Conservation (phyloP, 2,113 vertebrate genomes). For the Poecilia latipinna region DNA sequence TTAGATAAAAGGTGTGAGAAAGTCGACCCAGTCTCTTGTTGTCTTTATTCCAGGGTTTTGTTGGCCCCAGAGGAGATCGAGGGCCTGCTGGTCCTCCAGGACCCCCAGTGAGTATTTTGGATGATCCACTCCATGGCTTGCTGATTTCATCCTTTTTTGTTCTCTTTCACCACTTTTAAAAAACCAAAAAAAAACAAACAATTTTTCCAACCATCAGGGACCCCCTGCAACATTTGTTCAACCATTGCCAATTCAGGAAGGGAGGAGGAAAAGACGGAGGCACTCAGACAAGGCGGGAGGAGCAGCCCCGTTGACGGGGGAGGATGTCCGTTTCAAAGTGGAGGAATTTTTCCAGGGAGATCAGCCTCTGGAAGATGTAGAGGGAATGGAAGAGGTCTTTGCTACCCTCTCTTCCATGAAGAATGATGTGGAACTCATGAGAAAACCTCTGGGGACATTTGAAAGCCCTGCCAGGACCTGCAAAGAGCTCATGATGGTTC, state of each 20-base stretch:
- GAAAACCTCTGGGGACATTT: slow-evolving; percentile 84
- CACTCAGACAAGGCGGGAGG: slow-evolving; percentile 50
- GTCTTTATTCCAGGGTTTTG: slow-evolving; percentile 74
- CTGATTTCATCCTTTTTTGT: slow-evolving; percentile 7
- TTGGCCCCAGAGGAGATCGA: slow-evolving; percentile 83
- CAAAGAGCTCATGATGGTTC: slow-evolving; percentile 87
- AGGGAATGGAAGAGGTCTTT: slow-evolving; percentile 91
- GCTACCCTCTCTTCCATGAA: slow-evolving; percentile 88
- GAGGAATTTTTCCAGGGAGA: slow-evolving; percentile 67
- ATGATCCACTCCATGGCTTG: slow-evolving; percentile 8
- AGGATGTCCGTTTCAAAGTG: slow-evolving; percentile 49
- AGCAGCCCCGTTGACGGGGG: slow-evolving; percentile 47
- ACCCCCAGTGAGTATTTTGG: slow-evolving; percentile 79
- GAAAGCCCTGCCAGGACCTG: slow-evolving; percentile 89
- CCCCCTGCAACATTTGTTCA: slow-evolving; percentile 76
- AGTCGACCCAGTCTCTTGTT: slow-evolving; percentile 47
- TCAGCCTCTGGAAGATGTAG: slow-evolving; percentile 65
- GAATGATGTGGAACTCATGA: slow-evolving; percentile 86
- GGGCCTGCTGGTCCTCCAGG: slow-evolving; percentile 83
- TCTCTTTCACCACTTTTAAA: neutral
- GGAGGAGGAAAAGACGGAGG: slow-evolving; percentile 74
- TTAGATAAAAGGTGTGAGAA: slow-evolving; percentile 41
- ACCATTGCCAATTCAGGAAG: slow-evolving; percentile 76
- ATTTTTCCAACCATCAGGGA: slow-evolving; percentile 76
- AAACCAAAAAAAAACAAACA: neutral